A percentile compares a stretch with the other conserved stretches of the same genome.
Conservation (phyloP, 1,140 invertebrate genomes). For the Bicyclus anynana region DNA sequence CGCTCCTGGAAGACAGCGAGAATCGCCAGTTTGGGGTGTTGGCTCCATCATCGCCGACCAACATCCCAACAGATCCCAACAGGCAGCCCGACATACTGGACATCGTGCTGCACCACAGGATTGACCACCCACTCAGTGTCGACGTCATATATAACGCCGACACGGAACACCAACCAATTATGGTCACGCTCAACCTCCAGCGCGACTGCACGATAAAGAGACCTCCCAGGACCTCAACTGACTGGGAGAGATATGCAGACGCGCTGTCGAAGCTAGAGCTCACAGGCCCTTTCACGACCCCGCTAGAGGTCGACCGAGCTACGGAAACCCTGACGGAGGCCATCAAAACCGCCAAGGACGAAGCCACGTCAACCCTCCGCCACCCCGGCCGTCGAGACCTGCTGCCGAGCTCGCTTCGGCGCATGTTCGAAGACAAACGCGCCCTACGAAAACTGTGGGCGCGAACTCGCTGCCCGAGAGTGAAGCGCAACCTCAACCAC, state of each 20-base stretch:
- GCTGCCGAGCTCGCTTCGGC: no score
- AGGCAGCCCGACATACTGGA: constrained; percentile 13
- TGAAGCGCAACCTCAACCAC: background rate
- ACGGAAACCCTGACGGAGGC: background rate
- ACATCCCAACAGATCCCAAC: background rate
- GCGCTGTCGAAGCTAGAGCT: background rate
- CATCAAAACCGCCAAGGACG: background rate
- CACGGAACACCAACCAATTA: constrained; percentile 1
- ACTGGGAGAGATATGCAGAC: background rate
- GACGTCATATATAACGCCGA: constrained; percentile 8
- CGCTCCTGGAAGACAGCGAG: constrained; percentile 7
- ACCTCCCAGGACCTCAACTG: background rate
- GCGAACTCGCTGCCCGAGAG: background rate
- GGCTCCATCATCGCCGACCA: constrained; percentile 15
- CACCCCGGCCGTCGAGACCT: no score
- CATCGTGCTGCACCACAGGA: constrained; percentile 7
- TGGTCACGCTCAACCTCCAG: constrained; percentile 32
- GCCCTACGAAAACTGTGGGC: background rate
- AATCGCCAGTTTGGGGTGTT: background rate
- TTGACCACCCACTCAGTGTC: background rate
- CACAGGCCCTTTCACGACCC: background rate
- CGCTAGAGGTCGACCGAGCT: background rate
- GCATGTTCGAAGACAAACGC: background rate
- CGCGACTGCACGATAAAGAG: background rate
- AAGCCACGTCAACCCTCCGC: background rate